A percentile compares a stretch with the other conserved stretches of the same genome.
Conservation (phyloP, 1,140 invertebrate species). For the Cydia fagiglandana region DNA sequence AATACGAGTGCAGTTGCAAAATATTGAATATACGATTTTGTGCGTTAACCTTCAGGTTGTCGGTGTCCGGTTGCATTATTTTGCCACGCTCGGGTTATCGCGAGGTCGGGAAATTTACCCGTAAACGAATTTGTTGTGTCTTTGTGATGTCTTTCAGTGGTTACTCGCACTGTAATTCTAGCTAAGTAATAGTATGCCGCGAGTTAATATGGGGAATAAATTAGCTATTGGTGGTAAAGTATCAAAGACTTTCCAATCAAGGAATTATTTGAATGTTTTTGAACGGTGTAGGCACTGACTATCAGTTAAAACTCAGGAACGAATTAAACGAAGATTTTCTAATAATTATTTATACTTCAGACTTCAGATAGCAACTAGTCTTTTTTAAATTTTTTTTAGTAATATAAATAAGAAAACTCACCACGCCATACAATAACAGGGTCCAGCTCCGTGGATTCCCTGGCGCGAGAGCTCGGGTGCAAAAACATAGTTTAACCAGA, state of each 20-base stretch:
- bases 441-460: constrained; percentile 68
- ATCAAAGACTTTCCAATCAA: background rate
- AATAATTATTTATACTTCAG: no score
- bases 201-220: background rate
- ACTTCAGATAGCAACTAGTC: no score
- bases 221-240: background rate
- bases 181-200: background rate
- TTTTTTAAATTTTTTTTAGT: no score
- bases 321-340: no score
- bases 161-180: background rate
- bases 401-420: constrained; percentile 46
- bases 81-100: constrained; percentile 65
- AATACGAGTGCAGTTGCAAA: constrained; percentile 72
- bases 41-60: constrained; percentile 67
- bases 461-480: constrained; percentile 68
- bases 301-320: no score
- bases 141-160: constrained; percentile 4
- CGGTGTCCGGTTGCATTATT: constrained; percentile 70
- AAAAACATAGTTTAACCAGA: constrained; percentile 76
- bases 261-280: background rate
- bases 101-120: constrained; percentile 56
- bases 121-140: constrained; percentile 4
- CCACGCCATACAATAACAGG: constrained; percentile 69
- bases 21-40: constrained; percentile 66
- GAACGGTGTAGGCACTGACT: background rate